Conservation (phyloP, 2,888 invertebrate genomes). For the Nephrotoma flavescens region DNA sequence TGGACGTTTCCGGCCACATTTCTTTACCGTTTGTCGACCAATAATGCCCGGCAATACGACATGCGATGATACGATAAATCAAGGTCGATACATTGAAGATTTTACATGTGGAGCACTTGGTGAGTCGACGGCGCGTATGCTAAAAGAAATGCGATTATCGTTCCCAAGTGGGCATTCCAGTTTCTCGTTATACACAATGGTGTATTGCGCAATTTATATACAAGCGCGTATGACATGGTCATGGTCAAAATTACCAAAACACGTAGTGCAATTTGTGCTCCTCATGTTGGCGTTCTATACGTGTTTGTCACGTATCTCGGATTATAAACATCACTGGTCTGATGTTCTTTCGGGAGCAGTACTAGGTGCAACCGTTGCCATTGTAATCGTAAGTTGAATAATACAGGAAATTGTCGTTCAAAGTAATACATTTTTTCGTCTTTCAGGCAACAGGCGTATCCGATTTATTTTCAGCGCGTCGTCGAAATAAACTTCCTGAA, state of each 20-base stretch:
- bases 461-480: neutral
- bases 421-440: neutral
- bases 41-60: slow-evolving; percentile 36
- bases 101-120: slow-evolving; percentile 46
- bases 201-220: slow-evolving; percentile 78
- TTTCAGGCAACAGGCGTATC: neutral
- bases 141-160: slow-evolving; percentile 68
- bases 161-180: slow-evolving; percentile 89
- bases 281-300: slow-evolving; percentile 73
- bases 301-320: slow-evolving; percentile 78
- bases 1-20: slow-evolving; percentile 88
- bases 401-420: neutral
- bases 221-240: slow-evolving; percentile 73
- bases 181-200: slow-evolving; percentile 74
- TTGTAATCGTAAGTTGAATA: slow-evolving; percentile 48
- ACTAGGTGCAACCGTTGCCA: slow-evolving; percentile 51
- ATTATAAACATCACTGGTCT: slow-evolving; percentile 98
- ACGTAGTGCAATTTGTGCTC: slow-evolving; percentile 69
- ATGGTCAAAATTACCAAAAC: slow-evolving; percentile 64
- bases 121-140: slow-evolving; percentile 34
- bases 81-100: slow-evolving; percentile 50
- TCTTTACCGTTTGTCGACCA: slow-evolving; percentile 76
- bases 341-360: slow-evolving; percentile 77
- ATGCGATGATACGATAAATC: slow-evolving; percentile 41
- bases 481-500: neutral